Conservation (phyloP, 2,113 vertebrate species). For the Ciconia stormi region DNA sequence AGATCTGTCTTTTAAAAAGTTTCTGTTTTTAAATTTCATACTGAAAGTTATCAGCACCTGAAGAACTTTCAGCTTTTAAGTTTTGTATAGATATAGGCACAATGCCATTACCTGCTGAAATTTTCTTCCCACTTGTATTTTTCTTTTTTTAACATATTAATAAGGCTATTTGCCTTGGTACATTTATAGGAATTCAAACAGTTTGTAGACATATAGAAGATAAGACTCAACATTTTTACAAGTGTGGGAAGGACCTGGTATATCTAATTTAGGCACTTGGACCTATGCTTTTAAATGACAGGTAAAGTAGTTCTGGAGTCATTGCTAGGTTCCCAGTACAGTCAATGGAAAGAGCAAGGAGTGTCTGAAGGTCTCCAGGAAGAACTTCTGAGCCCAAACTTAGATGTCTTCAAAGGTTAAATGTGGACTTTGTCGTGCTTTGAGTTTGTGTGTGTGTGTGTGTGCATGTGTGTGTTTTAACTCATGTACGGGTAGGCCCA, state of each 20-base stretch:
- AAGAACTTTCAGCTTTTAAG: neutral
- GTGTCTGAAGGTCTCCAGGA: neutral
- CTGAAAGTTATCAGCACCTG: neutral
- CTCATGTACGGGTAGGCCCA: neutral
- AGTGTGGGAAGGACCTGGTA: neutral
- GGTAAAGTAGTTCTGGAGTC: neutral
- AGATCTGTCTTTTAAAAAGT: neutral
- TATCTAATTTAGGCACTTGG: neutral
- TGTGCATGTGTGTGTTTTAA: neutral
- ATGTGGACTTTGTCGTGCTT: neutral
- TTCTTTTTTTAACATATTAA: neutral
- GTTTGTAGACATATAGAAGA: neutral
- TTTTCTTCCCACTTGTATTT: neutral
- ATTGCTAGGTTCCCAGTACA: neutral
- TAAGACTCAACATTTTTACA: neutral
- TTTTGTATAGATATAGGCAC: neutral
- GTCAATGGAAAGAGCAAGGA: neutral
- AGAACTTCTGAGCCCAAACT: neutral
- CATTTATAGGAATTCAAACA: neutral
- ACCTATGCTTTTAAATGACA: neutral
- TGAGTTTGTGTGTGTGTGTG: neutral
- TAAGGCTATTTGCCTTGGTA: neutral
- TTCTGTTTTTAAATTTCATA: neutral
- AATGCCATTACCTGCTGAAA: neutral
- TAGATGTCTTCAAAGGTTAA: neutral